Evolutionary conservation across 2,797 vertebrate species (phyloP), one percentile per base, ranked within the genome.

Genomic region (Argya squamiceps): DNA sequence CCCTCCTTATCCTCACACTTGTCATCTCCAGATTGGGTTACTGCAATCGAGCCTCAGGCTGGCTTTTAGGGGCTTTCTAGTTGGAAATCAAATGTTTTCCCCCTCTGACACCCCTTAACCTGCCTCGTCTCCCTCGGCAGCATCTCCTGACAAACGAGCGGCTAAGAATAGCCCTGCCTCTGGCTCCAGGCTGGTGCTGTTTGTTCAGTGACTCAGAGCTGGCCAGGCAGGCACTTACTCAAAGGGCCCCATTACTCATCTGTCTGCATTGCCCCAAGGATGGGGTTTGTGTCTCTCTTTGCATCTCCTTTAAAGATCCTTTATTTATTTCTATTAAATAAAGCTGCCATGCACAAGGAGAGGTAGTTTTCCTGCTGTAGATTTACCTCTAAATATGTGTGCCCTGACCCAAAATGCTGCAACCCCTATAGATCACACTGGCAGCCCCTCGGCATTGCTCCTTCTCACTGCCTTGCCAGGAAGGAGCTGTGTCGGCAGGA

Each of bases 151-250:
- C 5, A 19, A 64, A 41, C 3, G 0, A 86, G 65, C 0, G 4
- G 62, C 94, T 95, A 93, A 97, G 96, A 97, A 95, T 91, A 97
- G 90, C 68, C 87, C 63, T 83, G 90, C 75, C 9, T 17, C 78
- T 9, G 84, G 95, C 96, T 97, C 94, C 97, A 81, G 87, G 78
- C 84, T 81, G 92, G 73, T 81, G 91, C 84, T 96, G 95, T 95
- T 96, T 96, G 89, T 78, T 94, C 83, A 95, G 92, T 97, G 97
- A 97, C 82, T 97, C 96, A 96, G 90, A 96, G 84, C 92, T 97
- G 95, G 92, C 84, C 53, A 15, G 81, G 80, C 86, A 93, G 74
- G 84, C 90, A 88, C 79, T 94, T 95, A 94, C 80, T 92, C 80
- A 94, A 92, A 96, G 80, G 65, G 75, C 58, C 78, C 93, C 91